Conservation (phyloP, 2,797 vertebrate species). For the Alca torda region DNA sequence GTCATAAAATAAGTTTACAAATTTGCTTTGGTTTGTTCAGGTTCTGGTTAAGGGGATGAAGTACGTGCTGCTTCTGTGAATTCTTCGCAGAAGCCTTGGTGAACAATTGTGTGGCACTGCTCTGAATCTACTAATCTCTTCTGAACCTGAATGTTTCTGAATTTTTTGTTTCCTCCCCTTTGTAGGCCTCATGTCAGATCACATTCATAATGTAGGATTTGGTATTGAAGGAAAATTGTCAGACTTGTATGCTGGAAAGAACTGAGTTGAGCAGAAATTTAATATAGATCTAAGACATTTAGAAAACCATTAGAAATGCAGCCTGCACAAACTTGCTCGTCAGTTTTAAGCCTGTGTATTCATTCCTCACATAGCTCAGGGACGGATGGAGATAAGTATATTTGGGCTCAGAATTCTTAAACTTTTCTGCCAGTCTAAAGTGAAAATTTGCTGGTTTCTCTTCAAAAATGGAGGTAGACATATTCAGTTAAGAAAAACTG, state of each 20-base stretch:
- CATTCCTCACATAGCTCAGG: constrained; percentile 36
- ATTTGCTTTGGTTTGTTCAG: neutral
- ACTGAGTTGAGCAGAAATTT: neutral
- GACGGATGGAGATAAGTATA: neutral
- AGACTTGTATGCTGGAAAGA: neutral
- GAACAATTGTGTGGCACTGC: neutral
- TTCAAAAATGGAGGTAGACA: neutral
- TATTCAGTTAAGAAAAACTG: neutral
- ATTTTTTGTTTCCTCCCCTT: neutral
- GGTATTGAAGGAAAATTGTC: neutral
- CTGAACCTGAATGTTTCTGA: neutral
- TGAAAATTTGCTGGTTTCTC: neutral
- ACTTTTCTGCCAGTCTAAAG: neutral
- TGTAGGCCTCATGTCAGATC: neutral
- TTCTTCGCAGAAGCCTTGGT: neutral
- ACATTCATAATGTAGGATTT: neutral
- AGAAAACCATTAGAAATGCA: neutral
- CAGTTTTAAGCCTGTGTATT: neutral
- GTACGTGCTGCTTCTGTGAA: neutral
- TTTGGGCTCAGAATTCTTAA: neutral
- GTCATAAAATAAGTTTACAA: neutral
- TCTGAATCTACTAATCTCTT: neutral
- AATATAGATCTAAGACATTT: neutral
- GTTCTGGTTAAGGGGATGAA: neutral
- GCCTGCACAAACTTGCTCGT: constrained; percentile 42